Evolutionary conservation across 37 sponge, comb jelly and placozoan genomes (phyloP).

Genomic region (Spongia lamella): DNA sequence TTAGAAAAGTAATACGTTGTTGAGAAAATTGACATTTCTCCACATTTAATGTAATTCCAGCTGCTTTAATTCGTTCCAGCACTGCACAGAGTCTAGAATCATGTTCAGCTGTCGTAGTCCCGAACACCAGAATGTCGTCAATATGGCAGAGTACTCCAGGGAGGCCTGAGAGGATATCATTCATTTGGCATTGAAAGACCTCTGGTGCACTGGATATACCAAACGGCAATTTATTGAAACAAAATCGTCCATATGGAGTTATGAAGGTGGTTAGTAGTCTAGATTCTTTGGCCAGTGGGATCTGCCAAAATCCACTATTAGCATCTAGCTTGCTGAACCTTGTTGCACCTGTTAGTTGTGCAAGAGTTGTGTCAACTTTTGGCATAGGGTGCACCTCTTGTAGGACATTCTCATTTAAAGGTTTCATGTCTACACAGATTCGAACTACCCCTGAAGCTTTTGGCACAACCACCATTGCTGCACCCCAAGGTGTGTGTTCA

Average conservation of each 20-base stretch:
- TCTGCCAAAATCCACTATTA: no score
- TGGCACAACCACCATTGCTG: slow-evolving; percentile 28
- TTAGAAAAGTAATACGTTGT: slow-evolving; percentile 14
- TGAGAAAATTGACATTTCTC: slow-evolving; percentile 37
- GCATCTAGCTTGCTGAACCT: slow-evolving; percentile 35
- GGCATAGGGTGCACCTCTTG: no score
- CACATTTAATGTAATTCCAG: slow-evolving; percentile 29
- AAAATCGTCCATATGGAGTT: no score
- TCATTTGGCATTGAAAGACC: slow-evolving; percentile 17
- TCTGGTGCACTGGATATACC: slow-evolving; percentile 25
- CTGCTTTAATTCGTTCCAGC: slow-evolving; percentile 13
- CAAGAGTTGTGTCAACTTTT: no score
- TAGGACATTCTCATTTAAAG: no score
- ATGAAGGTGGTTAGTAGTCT: no score
- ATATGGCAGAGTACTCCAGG: slow-evolving; percentile 1
- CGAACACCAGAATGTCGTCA: no score
- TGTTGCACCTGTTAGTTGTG: no score
- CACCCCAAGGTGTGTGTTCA: slow-evolving; percentile 25
- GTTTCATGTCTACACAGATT: no score
- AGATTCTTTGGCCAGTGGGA: no score
- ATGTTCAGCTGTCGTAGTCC: slow-evolving; percentile 2
- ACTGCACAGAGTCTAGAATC: slow-evolving; percentile 10
- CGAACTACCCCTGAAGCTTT: slow-evolving; percentile 5
- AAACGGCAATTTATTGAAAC: no score
- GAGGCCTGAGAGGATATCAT: slow-evolving; percentile 2